Conservation (phyloP, 1,140 invertebrate genomes). For the Pentalonia nigronervosa region DNA sequence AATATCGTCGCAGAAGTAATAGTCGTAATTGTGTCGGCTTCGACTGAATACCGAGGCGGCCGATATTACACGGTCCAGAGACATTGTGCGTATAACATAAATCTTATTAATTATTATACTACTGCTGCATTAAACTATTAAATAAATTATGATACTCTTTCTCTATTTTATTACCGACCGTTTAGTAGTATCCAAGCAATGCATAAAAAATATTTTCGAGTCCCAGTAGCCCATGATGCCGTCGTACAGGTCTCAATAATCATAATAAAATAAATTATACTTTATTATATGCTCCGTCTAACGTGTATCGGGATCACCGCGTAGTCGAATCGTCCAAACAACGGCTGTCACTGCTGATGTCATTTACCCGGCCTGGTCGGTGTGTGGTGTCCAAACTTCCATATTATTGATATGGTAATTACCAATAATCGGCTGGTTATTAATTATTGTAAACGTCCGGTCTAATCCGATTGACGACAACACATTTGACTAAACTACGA, state of each 20-base stretch:
- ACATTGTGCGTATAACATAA: not conserved
- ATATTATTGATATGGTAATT: not conserved
- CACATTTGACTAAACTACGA: not conserved
- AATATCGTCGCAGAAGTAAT: not conserved
- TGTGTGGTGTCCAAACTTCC: not conserved
- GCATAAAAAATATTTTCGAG: not conserved
- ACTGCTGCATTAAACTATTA: not conserved
- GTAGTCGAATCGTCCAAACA: not conserved
- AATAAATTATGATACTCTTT: not conserved
- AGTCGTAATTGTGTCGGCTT: not conserved
- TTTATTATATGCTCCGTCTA: not conserved
- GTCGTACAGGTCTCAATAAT: not conserved
- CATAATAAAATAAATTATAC: not conserved
- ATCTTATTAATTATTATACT: not conserved
- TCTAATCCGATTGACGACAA: not conserved
- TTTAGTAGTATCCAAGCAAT: not conserved
- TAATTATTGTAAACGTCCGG: not conserved
- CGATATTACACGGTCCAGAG: not conserved
- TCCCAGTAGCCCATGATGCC: not conserved
- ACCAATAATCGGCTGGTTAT: not conserved
- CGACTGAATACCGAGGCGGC: not conserved
- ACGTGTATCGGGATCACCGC: not conserved
- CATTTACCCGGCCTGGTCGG: not conserved
- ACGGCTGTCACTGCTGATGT: not conserved
- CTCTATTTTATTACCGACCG: not conserved